Base-by-base conservation (phyloP, 2,888 invertebrate genomes). In the Eupithecia centaureata region DNA sequence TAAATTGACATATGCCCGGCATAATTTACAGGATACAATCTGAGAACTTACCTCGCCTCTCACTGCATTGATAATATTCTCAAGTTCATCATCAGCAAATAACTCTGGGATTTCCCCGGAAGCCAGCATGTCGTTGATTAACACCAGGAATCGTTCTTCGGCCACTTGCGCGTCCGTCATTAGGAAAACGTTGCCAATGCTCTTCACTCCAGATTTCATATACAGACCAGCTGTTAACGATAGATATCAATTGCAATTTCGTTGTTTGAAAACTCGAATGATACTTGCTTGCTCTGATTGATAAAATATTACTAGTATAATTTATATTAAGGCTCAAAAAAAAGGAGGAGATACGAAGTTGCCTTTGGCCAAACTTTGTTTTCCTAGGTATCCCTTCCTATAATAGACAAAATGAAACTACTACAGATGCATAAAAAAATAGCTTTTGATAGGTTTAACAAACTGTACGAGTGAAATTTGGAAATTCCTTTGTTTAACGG, bases 81-180 rank as follows among this genome's bases (percentile, higher is more conserved):
- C 98, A 0, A 96, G 92, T 80, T 99, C 98, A 78, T 99, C 99
- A 82, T 99, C 98, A 0, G 97, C 94, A 76, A 98, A 95, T 60
- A 99, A 92, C 75, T 98, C 98, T 0, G 97, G 96, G 69, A 99
- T 97, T 90, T 99, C 98, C 3, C 99, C 99, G 0, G 98, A 98
- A 0, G 98, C 98, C 63, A 99, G 92, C 90, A 99, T 94, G 85
- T 99, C 98, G 83, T 99, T 99, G 63, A 99, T 96, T 15, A 98
- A 94, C 4, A 99, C 98, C 35, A 99, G 92, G 88, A 98, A 99
- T 60, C 95, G 95, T 86, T 99, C 99, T 54, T 98, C 97, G 0
- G 98, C 96, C 0, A 99, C 96, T 88, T 99, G 98, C 0, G 98
- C 97, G 86, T 99, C 99, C 0, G 98, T 98, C 97, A 99, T 97